Evolutionary conservation across 2,797 vertebrate genomes (phyloP).

Genomic region (Crypturellus tataupa): DNA sequence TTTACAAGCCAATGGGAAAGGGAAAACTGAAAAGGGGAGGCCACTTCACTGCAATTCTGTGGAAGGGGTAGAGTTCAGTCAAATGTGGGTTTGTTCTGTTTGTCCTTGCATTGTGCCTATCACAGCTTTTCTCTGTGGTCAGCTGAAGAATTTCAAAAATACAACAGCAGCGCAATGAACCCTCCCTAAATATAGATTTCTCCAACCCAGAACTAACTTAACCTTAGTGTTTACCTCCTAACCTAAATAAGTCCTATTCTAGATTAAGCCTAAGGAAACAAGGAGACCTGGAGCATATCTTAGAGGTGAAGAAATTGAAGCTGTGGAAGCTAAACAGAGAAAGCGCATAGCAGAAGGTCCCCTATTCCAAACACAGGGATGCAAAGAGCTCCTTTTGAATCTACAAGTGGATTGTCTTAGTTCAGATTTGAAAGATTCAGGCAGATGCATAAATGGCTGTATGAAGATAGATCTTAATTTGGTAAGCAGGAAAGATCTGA

Average conservation of each 20-base stretch:
- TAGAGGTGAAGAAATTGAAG: background rate
- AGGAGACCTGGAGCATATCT: background rate
- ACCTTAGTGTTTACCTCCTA: background rate
- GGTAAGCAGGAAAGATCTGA: background rate
- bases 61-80: background rate
- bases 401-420: background rate
- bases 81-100: background rate
- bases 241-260: background rate
- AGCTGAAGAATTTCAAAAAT: background rate
- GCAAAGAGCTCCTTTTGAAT: background rate
- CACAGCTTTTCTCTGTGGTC: background rate
- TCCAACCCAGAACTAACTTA: background rate
- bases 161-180: background rate
- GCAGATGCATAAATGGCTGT: background rate
- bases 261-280: background rate
- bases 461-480: background rate
- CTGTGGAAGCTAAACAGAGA: background rate
- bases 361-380: background rate
- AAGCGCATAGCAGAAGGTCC: background rate
- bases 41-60: background rate
- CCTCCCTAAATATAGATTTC: background rate
- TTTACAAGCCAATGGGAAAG: background rate
- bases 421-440: background rate
- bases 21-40: background rate
- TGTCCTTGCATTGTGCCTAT: fast-evolving